Conservation (phyloP, 2,888 invertebrate genomes). For the Diloba caeruleocephala region DNA sequence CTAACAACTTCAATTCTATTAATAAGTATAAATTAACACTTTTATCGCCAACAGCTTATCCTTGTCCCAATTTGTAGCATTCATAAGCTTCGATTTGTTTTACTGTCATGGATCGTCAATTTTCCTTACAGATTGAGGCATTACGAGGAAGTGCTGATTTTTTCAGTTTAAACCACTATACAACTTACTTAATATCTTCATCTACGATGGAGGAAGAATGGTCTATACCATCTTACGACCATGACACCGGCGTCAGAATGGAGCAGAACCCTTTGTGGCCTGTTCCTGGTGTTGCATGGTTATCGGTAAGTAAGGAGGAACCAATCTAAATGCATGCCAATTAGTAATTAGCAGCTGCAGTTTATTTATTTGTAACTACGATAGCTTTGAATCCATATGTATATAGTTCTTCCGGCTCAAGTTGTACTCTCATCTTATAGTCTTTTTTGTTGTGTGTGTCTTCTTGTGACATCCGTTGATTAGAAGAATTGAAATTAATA, state of each 20-base stretch:
- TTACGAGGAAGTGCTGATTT: conserved; percentile 87
- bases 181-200: conserved; percentile 78
- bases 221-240: conserved; percentile 73
- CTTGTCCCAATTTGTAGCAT: no score
- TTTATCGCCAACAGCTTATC: no score
- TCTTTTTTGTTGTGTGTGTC: no score
- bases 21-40: no score
- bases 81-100: not conserved
- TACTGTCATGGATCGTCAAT: not conserved
- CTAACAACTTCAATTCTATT: no score
- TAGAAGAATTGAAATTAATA: no score
- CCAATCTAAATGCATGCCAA: not conserved
- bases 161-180: conserved; percentile 90
- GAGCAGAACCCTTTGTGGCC: conserved; percentile 78
- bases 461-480: no score
- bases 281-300: conserved; percentile 76
- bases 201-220: conserved; percentile 66
- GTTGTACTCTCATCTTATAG: no score
- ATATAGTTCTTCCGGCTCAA: no score
- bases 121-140: conserved; percentile 66
- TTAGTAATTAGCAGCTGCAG: no score
- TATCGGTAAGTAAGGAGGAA: conserved; percentile 66
- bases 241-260: conserved; percentile 73
- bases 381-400: no score
- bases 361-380: no score